Evolutionary conservation across 2,113 vertebrate genomes (phyloP), one percentile per base, ranked within the genome.

Genomic region (Ifrita kowaldi): DNA sequence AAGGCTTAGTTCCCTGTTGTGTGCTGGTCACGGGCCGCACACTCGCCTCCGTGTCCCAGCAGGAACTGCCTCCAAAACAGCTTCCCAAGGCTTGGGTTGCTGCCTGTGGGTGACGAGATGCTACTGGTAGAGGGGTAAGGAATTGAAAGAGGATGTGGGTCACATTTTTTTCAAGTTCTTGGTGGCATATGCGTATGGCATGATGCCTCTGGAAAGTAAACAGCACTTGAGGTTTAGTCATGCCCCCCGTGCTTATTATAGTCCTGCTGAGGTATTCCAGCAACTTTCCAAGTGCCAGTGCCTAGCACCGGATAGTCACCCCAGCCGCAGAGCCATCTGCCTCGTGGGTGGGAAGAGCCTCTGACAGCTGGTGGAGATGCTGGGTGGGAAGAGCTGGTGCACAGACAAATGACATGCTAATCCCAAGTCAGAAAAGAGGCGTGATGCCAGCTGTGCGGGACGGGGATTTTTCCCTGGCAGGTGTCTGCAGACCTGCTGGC

Each of bases 21-120:
- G 47, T 69, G n/a, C 63, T 49, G 47, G 30, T 49, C 0, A 0
- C 11, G 42, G n/a, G 37, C 24, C 27, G 3, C 3, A 2, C 2
- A 0, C 4, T 67, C 8, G 1, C 35, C 49, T 71, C 37, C 13
- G 22, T 33, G 46, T 42, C 23, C 16, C 4, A 2, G 37, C 55
- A 57, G 30, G n/a, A 67, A 3, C 17, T 49, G 14, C 26, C 10
- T 52, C 53, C 1, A 0, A 32, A 49, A 49, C 9, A 28, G 41
- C 82, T 60, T 73, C 50, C 75, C 47, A 53, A 17, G 50, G n/a
- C 49, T 21, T 26, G 46, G 14, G 3, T 37, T 33, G 70, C 53
- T 82, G 50, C 27, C 37, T 49, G 37, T 30, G 28, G 37, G 22
- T 71, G 70, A 37, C 0, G 2, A 69, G 39, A 10, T 28, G 60